Conservation (phyloP, 2,797 vertebrate genomes). For the Halcyon smyrnensis region DNA sequence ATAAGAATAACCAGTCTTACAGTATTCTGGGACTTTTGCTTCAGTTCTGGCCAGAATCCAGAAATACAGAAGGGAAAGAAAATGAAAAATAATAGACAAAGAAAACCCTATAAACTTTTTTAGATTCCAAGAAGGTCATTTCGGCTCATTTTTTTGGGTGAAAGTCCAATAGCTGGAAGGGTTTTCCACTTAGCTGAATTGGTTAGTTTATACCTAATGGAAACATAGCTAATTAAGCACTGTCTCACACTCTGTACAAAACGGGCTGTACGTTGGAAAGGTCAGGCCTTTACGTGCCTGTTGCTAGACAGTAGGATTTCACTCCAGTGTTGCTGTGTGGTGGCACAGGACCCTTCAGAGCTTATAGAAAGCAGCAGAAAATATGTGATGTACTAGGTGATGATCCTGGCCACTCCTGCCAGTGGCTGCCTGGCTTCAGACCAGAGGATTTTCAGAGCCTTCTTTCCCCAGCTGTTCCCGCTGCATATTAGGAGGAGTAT, state of each 20-base stretch:
- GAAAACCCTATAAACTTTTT: not conserved
- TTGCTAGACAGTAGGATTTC: not conserved
- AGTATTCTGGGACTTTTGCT: constrained; percentile 6
- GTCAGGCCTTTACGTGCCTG: not conserved
- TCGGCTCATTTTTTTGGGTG: not conserved
- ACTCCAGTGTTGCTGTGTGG: not conserved
- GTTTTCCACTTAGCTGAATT: not conserved
- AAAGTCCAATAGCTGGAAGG: not conserved
- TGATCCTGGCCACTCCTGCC: not conserved
- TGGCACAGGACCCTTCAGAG: not conserved
- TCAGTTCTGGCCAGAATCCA: constrained; percentile 11
- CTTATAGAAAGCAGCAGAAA: not conserved
- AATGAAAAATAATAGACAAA: constrained; percentile 30
- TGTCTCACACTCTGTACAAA: fast-evolving
- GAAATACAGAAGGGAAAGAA: not conserved
- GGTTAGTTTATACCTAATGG: not conserved
- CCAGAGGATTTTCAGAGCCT: not conserved
- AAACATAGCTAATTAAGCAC: not conserved
- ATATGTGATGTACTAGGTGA: not conserved
- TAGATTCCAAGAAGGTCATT: not conserved
- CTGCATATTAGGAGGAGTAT: fast-evolving
- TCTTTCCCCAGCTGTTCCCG: not conserved
- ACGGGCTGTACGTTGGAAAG: fast-evolving
- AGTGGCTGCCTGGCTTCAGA: not conserved
- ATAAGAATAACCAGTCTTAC: not conserved